These are phyloP conservation scores for Erpetoichthys calabaricus DNA, from an alignment of 2,797 vertebrate species.

Conservation along the genomic window DNA sequence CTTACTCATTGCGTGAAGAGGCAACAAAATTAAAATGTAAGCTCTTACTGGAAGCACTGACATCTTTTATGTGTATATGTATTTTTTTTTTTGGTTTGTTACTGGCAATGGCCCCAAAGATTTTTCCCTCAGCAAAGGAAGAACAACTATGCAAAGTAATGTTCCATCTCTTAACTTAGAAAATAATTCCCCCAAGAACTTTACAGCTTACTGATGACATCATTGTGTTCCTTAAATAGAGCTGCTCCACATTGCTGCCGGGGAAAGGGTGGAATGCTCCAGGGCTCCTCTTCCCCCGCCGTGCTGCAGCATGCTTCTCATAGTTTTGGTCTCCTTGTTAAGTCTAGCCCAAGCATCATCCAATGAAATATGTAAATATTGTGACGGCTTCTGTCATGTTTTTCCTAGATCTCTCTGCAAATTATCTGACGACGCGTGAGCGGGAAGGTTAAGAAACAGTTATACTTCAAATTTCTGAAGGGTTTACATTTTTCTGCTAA, in stretches of 20 bases:
- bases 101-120: too few relatives aligned
- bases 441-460: slow-evolving; percentile 34
- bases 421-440: slow-evolving; percentile 31
- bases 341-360: slow-evolving; percentile 57
- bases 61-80: too few relatives aligned
- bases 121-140: too few relatives aligned
- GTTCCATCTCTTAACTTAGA: too few relatives aligned
- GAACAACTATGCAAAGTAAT: too few relatives aligned
- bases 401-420: slow-evolving; percentile 28
- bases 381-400: slow-evolving; percentile 52
- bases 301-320: slow-evolving; percentile 43
- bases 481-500: slow-evolving; percentile 47
- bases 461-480: slow-evolving; percentile 27
- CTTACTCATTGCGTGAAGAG: too few relatives aligned
- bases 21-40: too few relatives aligned
- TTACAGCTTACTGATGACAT: slow-evolving; percentile 21
- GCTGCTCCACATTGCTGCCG: slow-evolving; percentile 32
- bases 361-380: slow-evolving; percentile 76
- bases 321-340: slow-evolving; percentile 43
- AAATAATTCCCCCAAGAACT: too few relatives aligned
- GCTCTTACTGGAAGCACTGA: too few relatives aligned
- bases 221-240: slow-evolving; percentile 29
- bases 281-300: slow-evolving; percentile 46
- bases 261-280: slow-evolving; percentile 26
- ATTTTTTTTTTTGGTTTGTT: too few relatives aligned